Conservation (phyloP, 1,140 invertebrate genomes). For the Penaeus japonicus region DNA sequence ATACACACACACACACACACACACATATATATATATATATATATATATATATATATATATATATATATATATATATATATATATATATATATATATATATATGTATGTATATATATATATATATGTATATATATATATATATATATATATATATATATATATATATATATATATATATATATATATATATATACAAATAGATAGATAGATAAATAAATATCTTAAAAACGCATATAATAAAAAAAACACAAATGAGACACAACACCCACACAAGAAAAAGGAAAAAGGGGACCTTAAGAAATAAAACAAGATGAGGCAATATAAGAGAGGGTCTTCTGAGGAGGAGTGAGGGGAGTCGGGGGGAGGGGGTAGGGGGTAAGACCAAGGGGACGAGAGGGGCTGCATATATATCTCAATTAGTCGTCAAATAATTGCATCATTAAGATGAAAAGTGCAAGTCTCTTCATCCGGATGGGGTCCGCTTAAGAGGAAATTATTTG, state of each 20-base stretch:
- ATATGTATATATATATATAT: neutral
- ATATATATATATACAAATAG: neutral
- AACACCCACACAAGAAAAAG: neutral
- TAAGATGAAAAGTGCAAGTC: slow-evolving; percentile 54
- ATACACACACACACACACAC: no score
- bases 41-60: neutral
- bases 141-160: neutral
- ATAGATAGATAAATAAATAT: neutral
- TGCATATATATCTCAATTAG: slow-evolving; percentile 50
- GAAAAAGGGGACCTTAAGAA: neutral
- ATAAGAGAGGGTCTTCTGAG: neutral
- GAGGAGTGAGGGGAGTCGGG: neutral
- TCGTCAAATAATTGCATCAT: slow-evolving; percentile 53
- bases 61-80: neutral
- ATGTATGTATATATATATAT: neutral
- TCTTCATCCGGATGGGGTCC: slow-evolving; percentile 44
- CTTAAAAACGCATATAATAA: neutral
- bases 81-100: neutral
- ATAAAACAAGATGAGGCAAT: neutral
- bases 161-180: neutral
- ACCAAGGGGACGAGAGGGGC: neutral
- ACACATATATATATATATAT: neutral
- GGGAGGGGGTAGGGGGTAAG: neutral
- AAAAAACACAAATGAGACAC: neutral
- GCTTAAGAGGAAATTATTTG: slow-evolving; percentile 35